Evolutionary conservation across 2,888 invertebrate species (phyloP), one percentile per base, ranked within the genome.

Genomic region (Cosmia trapezina): DNA sequence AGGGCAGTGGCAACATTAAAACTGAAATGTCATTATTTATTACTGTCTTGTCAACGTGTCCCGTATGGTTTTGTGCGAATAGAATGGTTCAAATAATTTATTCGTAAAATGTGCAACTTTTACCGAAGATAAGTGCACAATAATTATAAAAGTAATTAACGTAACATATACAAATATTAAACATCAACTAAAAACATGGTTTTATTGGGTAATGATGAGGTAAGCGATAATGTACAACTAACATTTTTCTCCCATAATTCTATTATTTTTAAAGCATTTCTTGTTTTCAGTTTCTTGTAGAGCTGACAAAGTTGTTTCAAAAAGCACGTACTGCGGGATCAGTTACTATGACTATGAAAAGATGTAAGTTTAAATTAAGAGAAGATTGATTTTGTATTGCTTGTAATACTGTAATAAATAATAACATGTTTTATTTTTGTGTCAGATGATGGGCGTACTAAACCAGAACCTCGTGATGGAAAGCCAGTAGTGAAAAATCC

Each of bases 311-410:
- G 93, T 94, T 99, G 89, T 99, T 99, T 90, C 98, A 98, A 93
- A 98, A 98, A 90, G 97, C 98, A n/a, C 97, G 98, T 87, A 91
- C 95, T 73, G 96, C 97, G 81, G 98, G 98, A 66, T 97, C 98
- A 61, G 98, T 99, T 64, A 97, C 97, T 54, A 97, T 99, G 93
- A 98, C 98, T 57, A 98, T 99, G 97, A 99, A 99, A 96, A 97
- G 98, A 97, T 99, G 99, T 98, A 97, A 97, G 98, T 97, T 85
- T 41, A 59, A 59, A 68, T 62, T 65, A 17, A 1, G 0, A 37
- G 22, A 22, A 19, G 1, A 56, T 22, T 22, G 3, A 56, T 22
- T 59, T 49, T 12, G 22, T 11, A 19, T 56, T 82, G 51, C 63
- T 45, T 64, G 33, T 56, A 37, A 33, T 33, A 45, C 12, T 53